Base-by-base conservation (phyloP, 2,113 vertebrate genomes). In the Boulengeromyrus knoepffleri region DNA sequence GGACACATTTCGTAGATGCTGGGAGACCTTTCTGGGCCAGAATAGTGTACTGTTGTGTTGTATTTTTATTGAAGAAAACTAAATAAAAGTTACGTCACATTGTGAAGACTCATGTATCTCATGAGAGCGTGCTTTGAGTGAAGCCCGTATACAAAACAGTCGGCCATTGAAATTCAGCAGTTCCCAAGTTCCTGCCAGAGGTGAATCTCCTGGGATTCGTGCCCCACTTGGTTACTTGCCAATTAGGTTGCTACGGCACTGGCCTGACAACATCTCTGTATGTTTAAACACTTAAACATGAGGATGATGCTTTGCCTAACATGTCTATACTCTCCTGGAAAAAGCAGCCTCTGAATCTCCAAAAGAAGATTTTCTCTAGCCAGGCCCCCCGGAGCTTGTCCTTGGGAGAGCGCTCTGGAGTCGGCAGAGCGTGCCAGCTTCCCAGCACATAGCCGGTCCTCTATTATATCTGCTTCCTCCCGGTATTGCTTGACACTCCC, bases 241-340 rank as follows among this genome's bases (percentile, higher is more conserved):
- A 90, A 87, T 90, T 87, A 90, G 89, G 56, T 70, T 74, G 46
- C 46, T 39, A 85, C 84, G 17, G 53, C 83, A 46, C 53, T 36
- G 58, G 24, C 7, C 24, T 90, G 89, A 87, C 84, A 77, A 39
- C 62, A 70, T 19, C 49, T 36, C 47, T 27, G 62, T 27, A 42
- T 58, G 6, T 27, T 74, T 47, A 36, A 56, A 10, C 84, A 50
- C 89, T 90, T 31, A 90, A 58, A 85, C 19, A 39, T 27, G 47
- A 47, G 52, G 77, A 85, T 56, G 89, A 31, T 8, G 52, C n/a
- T 21, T 45, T 8, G 46, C 19, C 80, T 85, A 85, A 36, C 50
- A 70, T 74, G 24, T 74, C 45, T 19, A 12, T 45, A 70, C 56
- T n/a, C 58, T 46, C 31, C 46, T 50, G 74, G 27, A 39, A 36